Conservation (phyloP, 2,797 vertebrate genomes). For the Brachyrhaphis roseni region DNA sequence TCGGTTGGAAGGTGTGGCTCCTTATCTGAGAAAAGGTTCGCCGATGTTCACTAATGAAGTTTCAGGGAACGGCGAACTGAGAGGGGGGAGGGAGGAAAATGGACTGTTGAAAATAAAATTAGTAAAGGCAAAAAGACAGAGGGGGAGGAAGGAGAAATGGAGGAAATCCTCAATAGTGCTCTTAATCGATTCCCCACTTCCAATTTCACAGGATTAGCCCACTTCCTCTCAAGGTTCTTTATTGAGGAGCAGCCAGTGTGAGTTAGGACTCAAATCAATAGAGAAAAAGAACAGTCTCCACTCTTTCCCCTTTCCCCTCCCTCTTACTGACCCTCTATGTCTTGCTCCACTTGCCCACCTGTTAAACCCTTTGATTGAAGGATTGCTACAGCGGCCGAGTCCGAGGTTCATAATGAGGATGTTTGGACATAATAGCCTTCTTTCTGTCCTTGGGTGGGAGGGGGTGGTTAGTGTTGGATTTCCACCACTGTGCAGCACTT, state of each 20-base stretch:
- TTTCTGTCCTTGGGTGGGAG: conserved; percentile 65
- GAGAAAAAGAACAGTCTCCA: conserved; percentile 77
- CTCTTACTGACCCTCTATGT: conserved; percentile 56
- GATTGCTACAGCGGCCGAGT: conserved; percentile 66
- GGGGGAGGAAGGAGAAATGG: conserved; percentile 50
- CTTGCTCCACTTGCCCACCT: conserved; percentile 63
- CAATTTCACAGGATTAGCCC: conserved; percentile 80
- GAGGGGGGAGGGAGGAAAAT: conserved; percentile 23
- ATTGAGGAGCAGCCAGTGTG: conserved; percentile 76
- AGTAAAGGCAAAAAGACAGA: conserved; percentile 58
- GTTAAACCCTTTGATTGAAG: conserved; percentile 78
- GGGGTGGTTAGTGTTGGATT: conserved; percentile 69
- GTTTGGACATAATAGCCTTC: conserved; percentile 77
- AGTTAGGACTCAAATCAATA: conserved; percentile 79
- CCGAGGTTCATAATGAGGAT: conserved; percentile 77
- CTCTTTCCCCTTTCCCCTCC: conserved; percentile 59
- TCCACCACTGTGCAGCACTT: conserved; percentile 69
- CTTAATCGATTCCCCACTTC: conserved; percentile 80
- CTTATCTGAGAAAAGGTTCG: conserved; percentile 53
- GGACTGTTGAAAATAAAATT: conserved; percentile 61
- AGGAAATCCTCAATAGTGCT: conserved; percentile 69
- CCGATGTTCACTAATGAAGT: conserved; percentile 68
- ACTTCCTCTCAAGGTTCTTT: conserved; percentile 74
- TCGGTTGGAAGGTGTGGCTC: conserved; percentile 37
- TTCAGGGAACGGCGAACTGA: conserved; percentile 48